A percentile compares a stretch with the other conserved stretches of the same genome.
phyloP scores from a whole-genome alignment of 2,113 vertebrate genomes.

The Lophura nycthemera region DNA sequence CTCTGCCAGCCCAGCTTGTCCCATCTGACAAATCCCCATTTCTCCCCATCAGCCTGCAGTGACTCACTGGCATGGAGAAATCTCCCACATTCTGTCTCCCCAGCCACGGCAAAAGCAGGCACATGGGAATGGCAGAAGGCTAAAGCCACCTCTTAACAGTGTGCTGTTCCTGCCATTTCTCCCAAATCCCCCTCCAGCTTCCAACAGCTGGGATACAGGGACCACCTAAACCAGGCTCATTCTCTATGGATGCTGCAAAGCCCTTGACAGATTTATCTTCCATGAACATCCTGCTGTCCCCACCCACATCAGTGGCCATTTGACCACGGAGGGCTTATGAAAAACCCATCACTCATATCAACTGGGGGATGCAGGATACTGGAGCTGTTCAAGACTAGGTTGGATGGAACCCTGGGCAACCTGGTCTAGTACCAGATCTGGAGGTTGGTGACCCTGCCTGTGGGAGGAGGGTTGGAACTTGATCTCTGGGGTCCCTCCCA shows the following conservation, averaged over 20 bases:
- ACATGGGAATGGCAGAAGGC: background rate
- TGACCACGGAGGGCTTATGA: background rate
- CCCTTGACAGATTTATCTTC: background rate
- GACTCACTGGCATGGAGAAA: background rate
- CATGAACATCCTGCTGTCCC: background rate
- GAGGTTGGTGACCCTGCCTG: no score
- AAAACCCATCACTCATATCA: background rate
- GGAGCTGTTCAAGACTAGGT: no score
- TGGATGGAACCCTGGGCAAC: no score
- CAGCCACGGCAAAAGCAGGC: background rate
- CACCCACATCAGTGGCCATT: background rate
- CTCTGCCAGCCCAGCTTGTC: background rate
- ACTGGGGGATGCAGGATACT: background rate
- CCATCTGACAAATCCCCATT: background rate
- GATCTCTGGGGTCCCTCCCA: no score
- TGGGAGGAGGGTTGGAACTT: no score
- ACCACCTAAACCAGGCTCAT: background rate
- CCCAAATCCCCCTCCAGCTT: background rate
- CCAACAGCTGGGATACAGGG: background rate
- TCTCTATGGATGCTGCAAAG: background rate
- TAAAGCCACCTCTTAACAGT: background rate
- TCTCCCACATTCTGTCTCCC: background rate
- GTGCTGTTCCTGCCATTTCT: background rate
- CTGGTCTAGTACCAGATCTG: no score
- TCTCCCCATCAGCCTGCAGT: background rate